Evolutionary conservation across 2,888 invertebrate species (phyloP), one percentile per base, ranked within the genome.

Genomic region (Cataglyphis altisquamis): DNA sequence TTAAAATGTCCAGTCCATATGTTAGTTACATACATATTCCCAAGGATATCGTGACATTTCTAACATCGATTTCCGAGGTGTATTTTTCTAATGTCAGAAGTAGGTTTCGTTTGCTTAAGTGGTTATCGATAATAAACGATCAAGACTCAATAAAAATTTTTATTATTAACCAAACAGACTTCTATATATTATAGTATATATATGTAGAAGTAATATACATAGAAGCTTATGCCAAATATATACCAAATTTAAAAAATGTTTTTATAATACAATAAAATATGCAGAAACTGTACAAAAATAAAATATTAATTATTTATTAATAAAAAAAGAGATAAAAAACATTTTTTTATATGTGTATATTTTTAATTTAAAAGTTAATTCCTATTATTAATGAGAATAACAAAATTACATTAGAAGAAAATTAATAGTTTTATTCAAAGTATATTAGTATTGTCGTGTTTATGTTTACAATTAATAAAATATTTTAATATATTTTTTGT

Each of bases 1-100:
- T 80, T 80, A 80, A 72, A 80, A 48, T 48, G 78, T 70, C 72
- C 45, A 55, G 62, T 80, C 36, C 72, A 80, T 72, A 80, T 78
- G 78, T 80, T 80, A 72, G 60, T 80, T 80, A 72, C 12, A 9
- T 67, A 68, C 39, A 62, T 80, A 80, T 62, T 60, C 21, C 36
- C 45, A 18, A 18, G n/a, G 60, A 62, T 21, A 57, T 21, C 15
- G 29, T 63, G 75, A 81, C 81, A 75, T 75, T 73, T 75, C n/a
- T 55, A 75, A 39, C 18, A 52, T 39, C 63, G 81, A 81, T 81
- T 81, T 81, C 75, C 29, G 55, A 74, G 52, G 15, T 52, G 36
- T 52, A 63, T 63, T 81, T 81, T 18, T 48, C 63, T 75, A 52
- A 81, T 64, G 75, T 75, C 75, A 75, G 32, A 29, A 63, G 63